phyloP scores from a whole-genome alignment of 2,797 vertebrate genomes.

The Gallinago stenura region DNA sequence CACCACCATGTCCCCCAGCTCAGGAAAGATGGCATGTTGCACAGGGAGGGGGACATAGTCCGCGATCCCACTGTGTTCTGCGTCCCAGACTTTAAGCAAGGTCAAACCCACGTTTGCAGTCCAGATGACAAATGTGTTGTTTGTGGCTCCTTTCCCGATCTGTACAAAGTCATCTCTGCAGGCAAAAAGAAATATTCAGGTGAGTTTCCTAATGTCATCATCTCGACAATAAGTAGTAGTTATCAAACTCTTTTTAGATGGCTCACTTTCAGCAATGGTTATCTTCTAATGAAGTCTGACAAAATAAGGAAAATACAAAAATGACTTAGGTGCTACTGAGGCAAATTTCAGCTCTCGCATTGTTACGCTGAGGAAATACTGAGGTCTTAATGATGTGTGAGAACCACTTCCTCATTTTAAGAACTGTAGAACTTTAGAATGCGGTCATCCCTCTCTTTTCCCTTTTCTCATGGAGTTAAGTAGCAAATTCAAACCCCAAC shows the following conservation, averaged over 20 bases:
- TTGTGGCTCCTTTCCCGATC: slow-evolving; percentile 84
- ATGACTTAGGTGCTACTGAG: neutral
- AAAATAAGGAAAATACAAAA: neutral
- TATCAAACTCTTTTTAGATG: neutral
- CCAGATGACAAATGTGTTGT: slow-evolving; percentile 87
- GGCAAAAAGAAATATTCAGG: neutral
- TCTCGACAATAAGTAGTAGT: neutral
- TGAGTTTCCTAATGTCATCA: neutral
- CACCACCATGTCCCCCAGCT: slow-evolving; percentile 78
- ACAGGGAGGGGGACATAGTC: slow-evolving; percentile 93
- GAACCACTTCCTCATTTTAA: neutral
- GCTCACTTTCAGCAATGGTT: neutral
- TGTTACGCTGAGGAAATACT: neutral
- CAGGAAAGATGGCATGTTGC: slow-evolving; percentile 85
- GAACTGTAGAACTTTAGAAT: neutral
- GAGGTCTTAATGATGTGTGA: neutral
- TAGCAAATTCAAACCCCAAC: neutral
- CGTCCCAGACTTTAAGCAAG: slow-evolving; percentile 87
- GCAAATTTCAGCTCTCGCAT: neutral
- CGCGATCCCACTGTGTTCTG: slow-evolving; percentile 82
- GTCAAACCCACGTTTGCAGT: slow-evolving; percentile 89
- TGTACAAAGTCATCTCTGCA: slow-evolving; percentile 93
- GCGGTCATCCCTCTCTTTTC: neutral
- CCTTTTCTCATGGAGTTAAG: neutral
- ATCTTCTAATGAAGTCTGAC: neutral